Percentiles rank a stretch among this genome's conserved stretches.
Conservation (phyloP, 2,888 invertebrate species). For the Torymus texanus region DNA sequence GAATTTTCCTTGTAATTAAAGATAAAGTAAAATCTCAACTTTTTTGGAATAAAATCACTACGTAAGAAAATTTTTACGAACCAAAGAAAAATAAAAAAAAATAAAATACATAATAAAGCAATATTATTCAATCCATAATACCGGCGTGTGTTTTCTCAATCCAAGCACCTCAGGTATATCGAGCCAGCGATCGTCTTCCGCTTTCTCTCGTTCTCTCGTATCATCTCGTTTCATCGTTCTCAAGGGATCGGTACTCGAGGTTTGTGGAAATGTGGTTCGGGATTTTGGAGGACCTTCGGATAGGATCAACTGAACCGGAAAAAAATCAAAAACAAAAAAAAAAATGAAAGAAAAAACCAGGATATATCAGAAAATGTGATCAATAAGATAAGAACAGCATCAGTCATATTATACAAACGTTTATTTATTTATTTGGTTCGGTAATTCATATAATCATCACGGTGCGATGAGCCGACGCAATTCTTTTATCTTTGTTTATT, state of each 20-base stretch:
- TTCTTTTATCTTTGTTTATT: constrained; percentile 21
- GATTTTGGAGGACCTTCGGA: constrained; percentile 49
- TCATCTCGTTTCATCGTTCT: constrained; percentile 14
- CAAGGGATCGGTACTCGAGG: constrained; percentile 32
- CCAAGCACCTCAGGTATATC: neutral
- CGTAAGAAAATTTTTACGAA: neutral
- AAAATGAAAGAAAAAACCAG: neutral
- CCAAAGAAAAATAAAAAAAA: neutral
- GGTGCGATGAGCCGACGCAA: constrained; percentile 53
- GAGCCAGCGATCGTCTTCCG: constrained; percentile 24
- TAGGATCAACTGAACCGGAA: constrained; percentile 41
- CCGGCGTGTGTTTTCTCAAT: constrained; percentile 5
- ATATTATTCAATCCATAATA: constrained; percentile 1
- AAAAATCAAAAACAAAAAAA: neutral
- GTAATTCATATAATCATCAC: constrained; percentile 54
- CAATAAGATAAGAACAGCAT: too few species aligned
- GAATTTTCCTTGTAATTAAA: too few species aligned
- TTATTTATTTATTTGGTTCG: constrained; percentile 57
- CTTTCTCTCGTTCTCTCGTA: constrained; percentile 1
- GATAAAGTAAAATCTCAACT: too few species aligned
- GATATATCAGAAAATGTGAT: neutral
- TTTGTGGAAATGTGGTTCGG: constrained; percentile 28
- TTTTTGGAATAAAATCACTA: neutral
- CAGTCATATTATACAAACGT: constrained; percentile 54
- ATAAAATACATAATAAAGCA: neutral